Conservation (phyloP, 2,797 vertebrate species). For the Xiphorhynchus erythropygius region DNA sequence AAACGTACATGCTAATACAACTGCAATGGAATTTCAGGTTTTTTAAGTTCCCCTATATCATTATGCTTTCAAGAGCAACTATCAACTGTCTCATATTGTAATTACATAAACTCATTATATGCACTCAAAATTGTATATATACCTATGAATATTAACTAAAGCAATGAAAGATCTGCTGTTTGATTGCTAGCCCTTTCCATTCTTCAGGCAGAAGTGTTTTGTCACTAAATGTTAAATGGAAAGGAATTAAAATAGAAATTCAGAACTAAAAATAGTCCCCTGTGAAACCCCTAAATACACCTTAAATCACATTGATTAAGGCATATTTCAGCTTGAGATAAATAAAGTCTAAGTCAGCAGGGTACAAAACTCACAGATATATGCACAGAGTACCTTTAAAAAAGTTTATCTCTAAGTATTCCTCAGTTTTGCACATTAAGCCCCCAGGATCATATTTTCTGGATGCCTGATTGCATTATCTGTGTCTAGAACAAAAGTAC, state of each 20-base stretch:
- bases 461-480: conserved; percentile 20
- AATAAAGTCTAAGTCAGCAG: background rate
- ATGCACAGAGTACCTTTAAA: background rate
- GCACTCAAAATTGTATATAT: background rate
- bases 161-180: background rate
- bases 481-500: background rate
- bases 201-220: background rate
- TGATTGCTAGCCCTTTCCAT: background rate
- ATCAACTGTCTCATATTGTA: background rate
- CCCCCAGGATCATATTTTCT: conserved; percentile 13
- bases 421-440: background rate
- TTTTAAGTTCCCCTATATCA: background rate
- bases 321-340: background rate
- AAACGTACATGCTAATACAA: background rate
- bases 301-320: background rate
- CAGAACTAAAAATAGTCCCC: background rate
- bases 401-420: background rate
- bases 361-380: background rate
- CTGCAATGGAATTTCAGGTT: background rate
- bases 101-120: background rate
- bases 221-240: background rate
- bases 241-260: background rate
- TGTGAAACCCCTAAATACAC: background rate
- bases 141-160: background rate
- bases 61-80: background rate